Percentiles rank a stretch among this genome's conserved stretches.
phyloP scores from a whole-genome alignment of 2,888 invertebrate species.

The Meloe dianella region DNA sequence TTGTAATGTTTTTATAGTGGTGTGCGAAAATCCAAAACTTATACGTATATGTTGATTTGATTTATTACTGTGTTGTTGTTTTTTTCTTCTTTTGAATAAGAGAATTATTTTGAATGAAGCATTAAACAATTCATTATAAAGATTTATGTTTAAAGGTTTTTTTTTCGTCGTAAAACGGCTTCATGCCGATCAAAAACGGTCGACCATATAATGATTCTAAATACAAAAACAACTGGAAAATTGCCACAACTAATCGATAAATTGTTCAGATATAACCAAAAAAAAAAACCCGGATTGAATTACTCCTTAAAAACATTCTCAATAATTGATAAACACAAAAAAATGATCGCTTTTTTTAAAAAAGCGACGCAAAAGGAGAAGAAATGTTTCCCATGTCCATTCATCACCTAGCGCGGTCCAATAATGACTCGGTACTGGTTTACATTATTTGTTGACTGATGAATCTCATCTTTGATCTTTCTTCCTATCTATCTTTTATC shows the following conservation, averaged over 20 bases:
- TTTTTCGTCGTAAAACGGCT: constrained; percentile 21
- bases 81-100: too few species aligned
- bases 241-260: constrained; percentile 32
- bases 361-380: too few species aligned
- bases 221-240: constrained; percentile 32
- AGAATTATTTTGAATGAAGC: background rate
- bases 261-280: constrained; percentile 22
- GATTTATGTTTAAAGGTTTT: constrained; percentile 19
- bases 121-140: constrained; percentile 11
- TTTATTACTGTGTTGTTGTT: background rate
- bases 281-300: constrained; percentile 9
- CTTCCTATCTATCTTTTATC: constrained; percentile 5
- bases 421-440: constrained; percentile 13
- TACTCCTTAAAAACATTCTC: too few species aligned
- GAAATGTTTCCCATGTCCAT: constrained; percentile 9
- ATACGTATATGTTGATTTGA: background rate
- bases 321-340: too few species aligned
- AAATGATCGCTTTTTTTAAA: too few species aligned
- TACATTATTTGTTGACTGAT: constrained; percentile 3
- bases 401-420: constrained; percentile 9
- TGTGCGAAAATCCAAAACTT: background rate
- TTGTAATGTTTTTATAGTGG: background rate
- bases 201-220: constrained; percentile 28
- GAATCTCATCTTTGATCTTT: constrained; percentile 7
- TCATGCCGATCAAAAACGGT: constrained; percentile 27